phyloP scores from a whole-genome alignment of 2,888 invertebrate genomes.

The Philereme transversata region DNA sequence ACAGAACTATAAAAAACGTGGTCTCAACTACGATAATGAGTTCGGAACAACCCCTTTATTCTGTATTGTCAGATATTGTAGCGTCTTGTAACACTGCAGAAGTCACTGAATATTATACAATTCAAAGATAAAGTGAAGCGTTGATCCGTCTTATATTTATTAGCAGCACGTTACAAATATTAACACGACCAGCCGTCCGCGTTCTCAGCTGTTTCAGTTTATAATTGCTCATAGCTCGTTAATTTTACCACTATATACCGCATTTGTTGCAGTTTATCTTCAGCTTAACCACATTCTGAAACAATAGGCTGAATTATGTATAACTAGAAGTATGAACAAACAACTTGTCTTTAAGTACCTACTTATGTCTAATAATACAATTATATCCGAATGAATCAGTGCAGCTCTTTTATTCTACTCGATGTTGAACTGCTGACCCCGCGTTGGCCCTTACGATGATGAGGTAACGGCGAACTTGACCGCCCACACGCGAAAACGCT shows the following conservation, averaged over 20 bases:
- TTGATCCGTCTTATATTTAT: conserved; percentile 29
- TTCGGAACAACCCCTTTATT: no score
- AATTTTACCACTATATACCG: conserved; percentile 44
- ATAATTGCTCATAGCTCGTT: conserved; percentile 42
- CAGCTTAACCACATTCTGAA: conserved; percentile 59
- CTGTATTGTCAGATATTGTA: no score
- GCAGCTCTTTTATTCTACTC: conserved; percentile 56
- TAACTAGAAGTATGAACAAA: conserved; percentile 68
- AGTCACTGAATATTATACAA: conserved; percentile 6
- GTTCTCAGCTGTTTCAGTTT: conserved; percentile 41
- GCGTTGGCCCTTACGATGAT: conserved; percentile 57
- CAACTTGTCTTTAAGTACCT: conserved; percentile 49
- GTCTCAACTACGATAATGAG: no score
- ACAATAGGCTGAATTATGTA: conserved; percentile 41
- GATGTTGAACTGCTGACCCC: conserved; percentile 71
- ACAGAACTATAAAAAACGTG: conserved; percentile 11
- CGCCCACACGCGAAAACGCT: conserved; percentile 68
- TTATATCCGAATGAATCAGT: conserved; percentile 66
- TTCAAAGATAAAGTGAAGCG: conserved; percentile 21
- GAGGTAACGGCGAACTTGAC: conserved; percentile 71
- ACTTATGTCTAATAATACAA: conserved; percentile 54
- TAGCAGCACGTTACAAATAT: conserved; percentile 29
- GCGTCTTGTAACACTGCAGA: conserved; percentile 5
- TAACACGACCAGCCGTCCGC: conserved; percentile 34
- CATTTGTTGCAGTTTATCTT: conserved; percentile 46